Conservation (phyloP, 2,888 invertebrate species). For the Trachelus stipa region DNA sequence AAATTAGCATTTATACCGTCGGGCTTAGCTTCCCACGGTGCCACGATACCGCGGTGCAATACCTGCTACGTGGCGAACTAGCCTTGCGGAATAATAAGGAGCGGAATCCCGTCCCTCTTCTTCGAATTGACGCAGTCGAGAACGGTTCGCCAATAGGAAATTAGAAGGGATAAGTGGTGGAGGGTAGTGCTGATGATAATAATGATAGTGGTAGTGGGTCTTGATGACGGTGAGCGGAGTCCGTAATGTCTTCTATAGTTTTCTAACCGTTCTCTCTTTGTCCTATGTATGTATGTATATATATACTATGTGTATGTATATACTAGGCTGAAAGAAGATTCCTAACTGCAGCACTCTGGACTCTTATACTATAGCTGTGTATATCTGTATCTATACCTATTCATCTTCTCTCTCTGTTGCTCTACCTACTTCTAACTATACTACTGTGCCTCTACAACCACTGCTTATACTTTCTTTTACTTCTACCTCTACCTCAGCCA, state of each 20-base stretch:
- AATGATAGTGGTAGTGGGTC: background rate
- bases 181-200: background rate
- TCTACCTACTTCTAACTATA: background rate
- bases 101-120: constrained; percentile 2
- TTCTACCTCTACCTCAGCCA: constrained; percentile 3
- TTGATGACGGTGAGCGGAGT: background rate
- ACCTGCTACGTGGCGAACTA: constrained; percentile 10
- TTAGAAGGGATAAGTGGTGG: constrained; percentile 6
- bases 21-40: constrained; percentile 49
- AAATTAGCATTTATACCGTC: constrained; percentile 58
- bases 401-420: background rate
- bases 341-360: background rate
- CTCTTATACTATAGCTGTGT: background rate
- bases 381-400: background rate
- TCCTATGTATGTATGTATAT: background rate
- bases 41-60: constrained; percentile 18
- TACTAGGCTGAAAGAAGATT: background rate
- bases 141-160: background rate
- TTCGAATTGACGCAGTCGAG: constrained; percentile 4
- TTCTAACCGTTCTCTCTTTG: background rate
- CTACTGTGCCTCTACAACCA: background rate
- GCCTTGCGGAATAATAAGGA: constrained; percentile 5
- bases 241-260: background rate
- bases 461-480: background rate
- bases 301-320: background rate